Evolutionary conservation across 1,140 invertebrate genomes (phyloP).

Genomic region (Acromyrmex heyeri): DNA sequence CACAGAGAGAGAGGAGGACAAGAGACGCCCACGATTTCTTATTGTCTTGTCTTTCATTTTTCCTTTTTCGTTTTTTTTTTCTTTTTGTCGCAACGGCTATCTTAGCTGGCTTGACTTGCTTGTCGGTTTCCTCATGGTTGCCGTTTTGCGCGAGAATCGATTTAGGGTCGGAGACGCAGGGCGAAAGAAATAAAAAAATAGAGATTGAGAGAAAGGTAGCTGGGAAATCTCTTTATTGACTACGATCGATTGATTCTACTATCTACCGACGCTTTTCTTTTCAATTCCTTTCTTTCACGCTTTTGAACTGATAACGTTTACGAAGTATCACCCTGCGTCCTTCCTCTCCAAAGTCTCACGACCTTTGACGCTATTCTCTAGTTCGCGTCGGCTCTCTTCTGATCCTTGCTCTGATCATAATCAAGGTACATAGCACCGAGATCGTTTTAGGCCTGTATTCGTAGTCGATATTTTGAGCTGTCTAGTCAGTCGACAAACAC

Average conservation of each 20-base stretch:
- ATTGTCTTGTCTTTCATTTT: slow-evolving; percentile 60
- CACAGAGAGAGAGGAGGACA: slow-evolving; percentile 84
- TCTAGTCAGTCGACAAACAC: neutral
- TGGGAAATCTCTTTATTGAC: slow-evolving; percentile 19
- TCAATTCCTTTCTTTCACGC: slow-evolving; percentile 17
- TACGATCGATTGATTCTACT: slow-evolving; percentile 45
- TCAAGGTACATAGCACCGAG: slow-evolving; percentile 54
- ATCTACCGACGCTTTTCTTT: slow-evolving; percentile 1
- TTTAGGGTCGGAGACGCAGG: slow-evolving; percentile 43
- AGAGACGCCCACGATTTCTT: slow-evolving; percentile 81
- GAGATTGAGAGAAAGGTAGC: slow-evolving; percentile 36
- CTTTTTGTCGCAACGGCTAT: slow-evolving; percentile 9
- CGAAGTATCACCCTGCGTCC: slow-evolving; percentile 21
- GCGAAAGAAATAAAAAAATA: slow-evolving; percentile 22
- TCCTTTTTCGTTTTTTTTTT: slow-evolving; percentile 35
- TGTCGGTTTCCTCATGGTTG: slow-evolving; percentile 15
- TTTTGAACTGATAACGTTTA: slow-evolving; percentile 22
- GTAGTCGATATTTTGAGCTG: slow-evolving; percentile 19
- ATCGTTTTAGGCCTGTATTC: slow-evolving; percentile 58
- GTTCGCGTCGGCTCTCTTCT: slow-evolving; percentile 75
- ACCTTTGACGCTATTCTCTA: slow-evolving; percentile 54
- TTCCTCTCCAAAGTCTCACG: slow-evolving; percentile 63
- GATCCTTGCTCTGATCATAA: slow-evolving; percentile 76
- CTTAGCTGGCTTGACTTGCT: slow-evolving; percentile 5
- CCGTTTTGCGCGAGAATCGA: slow-evolving; percentile 30